Evolutionary conservation across 2,797 vertebrate genomes (phyloP).

Genomic region (Mus spretus): DNA sequence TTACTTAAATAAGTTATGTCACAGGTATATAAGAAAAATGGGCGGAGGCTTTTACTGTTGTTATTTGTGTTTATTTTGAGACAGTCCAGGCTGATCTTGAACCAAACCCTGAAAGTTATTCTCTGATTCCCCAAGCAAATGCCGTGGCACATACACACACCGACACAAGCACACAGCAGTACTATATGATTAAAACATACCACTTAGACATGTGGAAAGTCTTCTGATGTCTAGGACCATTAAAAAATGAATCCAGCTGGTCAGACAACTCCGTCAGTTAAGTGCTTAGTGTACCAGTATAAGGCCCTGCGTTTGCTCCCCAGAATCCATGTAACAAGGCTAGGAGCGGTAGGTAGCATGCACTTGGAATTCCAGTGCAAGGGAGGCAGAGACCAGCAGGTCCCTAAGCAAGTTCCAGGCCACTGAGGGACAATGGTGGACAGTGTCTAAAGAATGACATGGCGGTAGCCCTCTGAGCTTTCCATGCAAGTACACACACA

Average conservation of each 20-base stretch:
- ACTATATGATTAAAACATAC: neutral
- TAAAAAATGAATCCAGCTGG: neutral
- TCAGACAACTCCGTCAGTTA: neutral
- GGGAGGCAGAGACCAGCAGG: neutral
- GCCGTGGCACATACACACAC: no score
- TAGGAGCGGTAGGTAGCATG: neutral
- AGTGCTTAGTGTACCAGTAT: no score
- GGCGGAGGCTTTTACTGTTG: neutral
- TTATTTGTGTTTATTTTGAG: neutral
- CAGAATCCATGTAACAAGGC: neutral
- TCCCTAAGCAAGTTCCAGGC: neutral
- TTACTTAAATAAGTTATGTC: neutral
- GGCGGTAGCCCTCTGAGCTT: neutral
- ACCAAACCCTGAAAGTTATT: neutral
- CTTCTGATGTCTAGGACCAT: neutral
- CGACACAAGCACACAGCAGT: neutral
- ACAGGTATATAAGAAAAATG: neutral
- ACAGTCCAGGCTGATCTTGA: neutral
- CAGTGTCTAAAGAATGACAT: neutral
- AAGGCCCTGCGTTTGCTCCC: neutral
- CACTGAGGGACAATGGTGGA: neutral
- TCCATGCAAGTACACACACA: neutral
- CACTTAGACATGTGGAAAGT: neutral
- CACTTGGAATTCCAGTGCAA: neutral
- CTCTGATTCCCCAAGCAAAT: neutral